phyloP scores from a whole-genome alignment of 2,888 invertebrate species.

The Eupithecia vulgata region DNA sequence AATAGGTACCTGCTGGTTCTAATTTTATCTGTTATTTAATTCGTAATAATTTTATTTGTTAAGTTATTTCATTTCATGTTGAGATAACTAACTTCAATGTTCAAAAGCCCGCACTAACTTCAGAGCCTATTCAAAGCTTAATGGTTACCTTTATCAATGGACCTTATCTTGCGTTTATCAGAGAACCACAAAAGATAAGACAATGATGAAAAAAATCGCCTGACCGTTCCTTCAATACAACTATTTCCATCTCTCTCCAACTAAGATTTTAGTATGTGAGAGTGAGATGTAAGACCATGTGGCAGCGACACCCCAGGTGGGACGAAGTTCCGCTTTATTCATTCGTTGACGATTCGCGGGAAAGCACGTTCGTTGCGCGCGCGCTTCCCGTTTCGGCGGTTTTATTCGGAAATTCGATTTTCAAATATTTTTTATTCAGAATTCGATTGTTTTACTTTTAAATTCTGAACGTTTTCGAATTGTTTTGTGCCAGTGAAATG shows the following conservation, averaged over 20 bases:
- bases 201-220: constrained; percentile 56
- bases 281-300: constrained; percentile 61
- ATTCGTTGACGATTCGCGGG: constrained; percentile 79
- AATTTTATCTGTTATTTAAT: background rate
- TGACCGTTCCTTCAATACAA: constrained; percentile 73
- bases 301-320: constrained; percentile 73
- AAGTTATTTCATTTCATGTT: background rate
- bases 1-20: background rate
- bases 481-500: constrained; percentile 56
- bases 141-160: constrained; percentile 61
- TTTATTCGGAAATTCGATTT: constrained; percentile 50
- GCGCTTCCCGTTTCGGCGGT: constrained; percentile 50
- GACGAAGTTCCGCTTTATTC: constrained; percentile 71
- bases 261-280: constrained; percentile 29
- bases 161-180: constrained; percentile 66
- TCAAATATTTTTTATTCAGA: constrained; percentile 41
- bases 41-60: background rate
- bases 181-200: constrained; percentile 71
- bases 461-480: constrained; percentile 43
- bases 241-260: constrained; percentile 48
- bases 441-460: constrained; percentile 40
- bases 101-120: constrained; percentile 39
- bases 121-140: constrained; percentile 50
- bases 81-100: constrained; percentile 14
- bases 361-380: constrained; percentile 71